These are phyloP conservation scores for Trichonephila inaurata DNA, from an alignment of 1,140 invertebrate species.

Conservation along the genomic window DNA sequence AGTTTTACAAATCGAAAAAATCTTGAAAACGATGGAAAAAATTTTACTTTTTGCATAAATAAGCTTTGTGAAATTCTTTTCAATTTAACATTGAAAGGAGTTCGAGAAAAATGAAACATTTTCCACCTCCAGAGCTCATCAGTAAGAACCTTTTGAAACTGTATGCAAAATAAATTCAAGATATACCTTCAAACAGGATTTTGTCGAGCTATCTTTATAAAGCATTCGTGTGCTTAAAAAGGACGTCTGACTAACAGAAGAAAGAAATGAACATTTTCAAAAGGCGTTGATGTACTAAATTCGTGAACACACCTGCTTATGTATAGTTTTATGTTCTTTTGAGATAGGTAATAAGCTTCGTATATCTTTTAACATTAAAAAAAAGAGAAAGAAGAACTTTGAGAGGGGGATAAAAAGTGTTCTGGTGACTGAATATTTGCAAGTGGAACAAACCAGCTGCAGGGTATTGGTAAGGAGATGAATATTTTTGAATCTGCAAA, in stretches of 20 bases:
- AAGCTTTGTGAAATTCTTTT: neutral
- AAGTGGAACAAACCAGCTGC: conserved; percentile 36
- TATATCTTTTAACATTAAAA: neutral
- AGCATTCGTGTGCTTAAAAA: neutral
- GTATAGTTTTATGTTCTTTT: conserved; percentile 16
- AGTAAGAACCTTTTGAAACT: neutral
- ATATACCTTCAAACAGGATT: neutral
- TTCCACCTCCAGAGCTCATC: neutral
- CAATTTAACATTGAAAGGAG: neutral
- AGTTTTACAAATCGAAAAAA: too few species aligned
- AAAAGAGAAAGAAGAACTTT: neutral
- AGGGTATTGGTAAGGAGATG: conserved; percentile 3
- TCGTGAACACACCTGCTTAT: conserved; percentile 32
- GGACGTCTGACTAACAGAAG: neutral
- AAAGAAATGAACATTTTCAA: neutral
- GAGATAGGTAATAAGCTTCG: neutral
- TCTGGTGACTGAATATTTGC: neutral
- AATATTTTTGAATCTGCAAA: conserved; percentile 53
- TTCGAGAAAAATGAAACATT: neutral
- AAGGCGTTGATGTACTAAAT: conserved; percentile 28
- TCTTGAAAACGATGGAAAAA: too few species aligned
- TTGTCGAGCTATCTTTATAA: neutral
- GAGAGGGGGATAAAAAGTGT: neutral
- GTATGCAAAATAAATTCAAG: neutral
- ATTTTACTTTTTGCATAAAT: neutral